phyloP scores from a whole-genome alignment of 1,140 invertebrate species.

The Pristionchus pacificus region DNA sequence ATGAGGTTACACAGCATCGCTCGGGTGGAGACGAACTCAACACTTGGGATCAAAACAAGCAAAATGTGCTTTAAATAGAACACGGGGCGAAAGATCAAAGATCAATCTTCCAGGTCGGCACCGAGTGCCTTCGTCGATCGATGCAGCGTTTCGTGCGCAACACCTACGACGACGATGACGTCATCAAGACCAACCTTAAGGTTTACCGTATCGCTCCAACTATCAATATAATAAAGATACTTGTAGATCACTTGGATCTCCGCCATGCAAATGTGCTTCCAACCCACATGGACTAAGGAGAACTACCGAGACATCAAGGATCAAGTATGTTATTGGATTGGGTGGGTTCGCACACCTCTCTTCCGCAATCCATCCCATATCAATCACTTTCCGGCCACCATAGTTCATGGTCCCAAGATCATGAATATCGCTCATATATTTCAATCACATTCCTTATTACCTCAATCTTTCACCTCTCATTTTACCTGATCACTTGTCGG shows the following conservation, averaged over 20 bases:
- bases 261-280: slow-evolving; percentile 56
- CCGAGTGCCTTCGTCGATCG: slow-evolving; percentile 40
- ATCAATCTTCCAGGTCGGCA: slow-evolving; percentile 22
- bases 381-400: too few relatives aligned
- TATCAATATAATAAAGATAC: background rate
- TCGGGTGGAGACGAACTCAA: background rate
- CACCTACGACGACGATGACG: slow-evolving; percentile 47
- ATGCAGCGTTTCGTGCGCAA: slow-evolving; percentile 53
- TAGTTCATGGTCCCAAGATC: too few relatives aligned
- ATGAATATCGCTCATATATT: too few relatives aligned
- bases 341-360: too few relatives aligned
- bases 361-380: too few relatives aligned
- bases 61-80: too few relatives aligned
- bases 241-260: slow-evolving; percentile 53
- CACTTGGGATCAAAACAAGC: background rate
- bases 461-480: too few relatives aligned
- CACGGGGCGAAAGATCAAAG: too few relatives aligned
- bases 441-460: too few relatives aligned
- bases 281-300: slow-evolving; percentile 48
- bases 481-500: too few relatives aligned
- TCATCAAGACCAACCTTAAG: slow-evolving; percentile 41
- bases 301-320: slow-evolving; percentile 49
- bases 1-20: too few relatives aligned
- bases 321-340: too few relatives aligned
- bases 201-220: background rate